Evolutionary conservation across 2,113 vertebrate genomes (phyloP).

Genomic region (Henicopernis longicauda): DNA sequence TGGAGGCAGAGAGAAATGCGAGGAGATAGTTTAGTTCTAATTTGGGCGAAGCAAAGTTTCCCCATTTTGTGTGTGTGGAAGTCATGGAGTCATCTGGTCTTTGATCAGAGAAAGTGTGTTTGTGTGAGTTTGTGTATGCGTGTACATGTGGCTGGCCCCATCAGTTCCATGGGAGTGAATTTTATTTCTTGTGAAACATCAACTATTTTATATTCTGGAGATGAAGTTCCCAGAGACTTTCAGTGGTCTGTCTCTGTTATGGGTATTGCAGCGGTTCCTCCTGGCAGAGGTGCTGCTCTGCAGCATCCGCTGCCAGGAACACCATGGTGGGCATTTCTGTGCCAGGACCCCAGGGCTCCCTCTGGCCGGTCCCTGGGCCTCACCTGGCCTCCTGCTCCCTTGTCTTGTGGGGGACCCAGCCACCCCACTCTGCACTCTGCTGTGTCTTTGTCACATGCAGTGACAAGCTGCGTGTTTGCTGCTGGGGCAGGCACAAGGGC

Average conservation of each 20-base stretch:
- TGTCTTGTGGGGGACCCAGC: background rate
- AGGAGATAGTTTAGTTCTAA: background rate
- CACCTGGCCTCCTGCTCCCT: background rate
- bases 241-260: background rate
- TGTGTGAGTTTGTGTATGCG: background rate
- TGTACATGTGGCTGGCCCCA: background rate
- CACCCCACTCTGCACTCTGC: background rate
- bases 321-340: background rate
- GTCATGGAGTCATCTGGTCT: background rate
- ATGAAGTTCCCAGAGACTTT: background rate
- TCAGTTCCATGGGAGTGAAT: background rate
- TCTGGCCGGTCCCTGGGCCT: background rate
- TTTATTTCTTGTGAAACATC: background rate
- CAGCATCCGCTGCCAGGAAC: background rate
- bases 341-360: rapidly evolving
- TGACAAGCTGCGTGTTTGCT: background rate
- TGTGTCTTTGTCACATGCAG: rapidly evolving
- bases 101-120: background rate
- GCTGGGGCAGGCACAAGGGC: background rate
- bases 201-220: background rate
- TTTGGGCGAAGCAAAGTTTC: background rate
- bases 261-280: background rate
- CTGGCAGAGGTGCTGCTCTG: background rate
- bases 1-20: background rate
- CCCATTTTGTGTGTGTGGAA: background rate